Conservation (phyloP, 2,797 vertebrate species). For the Yasuhikotakia modesta region DNA sequence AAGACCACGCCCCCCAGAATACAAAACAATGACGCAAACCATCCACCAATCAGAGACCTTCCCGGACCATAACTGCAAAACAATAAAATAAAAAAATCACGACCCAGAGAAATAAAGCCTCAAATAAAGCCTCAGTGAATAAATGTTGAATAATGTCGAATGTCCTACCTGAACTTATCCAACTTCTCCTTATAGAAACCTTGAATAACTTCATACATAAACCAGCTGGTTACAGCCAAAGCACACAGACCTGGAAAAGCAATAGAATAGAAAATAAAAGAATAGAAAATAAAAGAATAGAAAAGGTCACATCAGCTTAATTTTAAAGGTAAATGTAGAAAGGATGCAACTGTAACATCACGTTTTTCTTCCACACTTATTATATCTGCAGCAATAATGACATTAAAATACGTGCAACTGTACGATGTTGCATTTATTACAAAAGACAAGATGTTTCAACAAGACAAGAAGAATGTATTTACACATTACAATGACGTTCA, state of each 20-base stretch:
- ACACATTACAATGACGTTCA: no score
- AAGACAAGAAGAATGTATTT: no score
- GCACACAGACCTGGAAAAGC: slow-evolving; percentile 65
- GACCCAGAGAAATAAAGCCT: no score
- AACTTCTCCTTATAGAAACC: slow-evolving; percentile 25
- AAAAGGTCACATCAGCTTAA: not conserved
- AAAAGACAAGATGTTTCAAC: no score
- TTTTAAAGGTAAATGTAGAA: not conserved
- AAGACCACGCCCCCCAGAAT: slow-evolving; percentile 84
- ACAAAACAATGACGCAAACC: slow-evolving; percentile 82
- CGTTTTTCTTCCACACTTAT: no score
- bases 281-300: not conserved
- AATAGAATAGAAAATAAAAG: no score
- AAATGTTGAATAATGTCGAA: not conserved
- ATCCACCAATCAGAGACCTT: slow-evolving; percentile 86
- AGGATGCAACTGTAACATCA: not conserved
- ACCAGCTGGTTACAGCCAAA: slow-evolving; percentile 72
- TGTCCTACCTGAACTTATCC: not conserved
- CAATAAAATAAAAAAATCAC: not conserved
- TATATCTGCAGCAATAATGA: no score
- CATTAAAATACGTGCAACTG: no score
- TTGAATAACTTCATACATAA: slow-evolving; percentile 63
- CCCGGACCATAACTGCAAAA: slow-evolving; percentile 85
- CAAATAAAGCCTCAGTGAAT: not conserved
- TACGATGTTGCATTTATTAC: no score